Base-by-base conservation (phyloP, 1,140 invertebrate genomes). In the Brachionus calyciflorus region DNA sequence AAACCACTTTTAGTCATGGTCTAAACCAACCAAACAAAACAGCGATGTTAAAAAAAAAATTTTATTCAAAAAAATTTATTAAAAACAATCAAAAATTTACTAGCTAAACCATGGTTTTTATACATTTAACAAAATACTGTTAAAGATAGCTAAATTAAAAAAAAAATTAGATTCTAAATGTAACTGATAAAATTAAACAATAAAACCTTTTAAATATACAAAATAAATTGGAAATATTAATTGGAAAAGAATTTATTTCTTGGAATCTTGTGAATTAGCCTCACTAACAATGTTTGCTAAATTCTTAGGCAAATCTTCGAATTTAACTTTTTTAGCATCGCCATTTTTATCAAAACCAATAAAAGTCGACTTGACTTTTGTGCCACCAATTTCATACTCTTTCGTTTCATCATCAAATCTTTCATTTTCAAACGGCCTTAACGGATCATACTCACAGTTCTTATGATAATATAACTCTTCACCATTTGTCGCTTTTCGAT, bases 391-490 rank as follows among this genome's bases (percentile, higher is more conserved):
- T 44, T 40, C 24, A 30, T 44, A 55, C 30, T 76, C 73, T 40
- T 57, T 26, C 17, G 30, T 76, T 41, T 76, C 73, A n/a, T 24
- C 19, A 14, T 55, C 49, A 28, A 57, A 60, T 9, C 37, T 30
- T 60, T 28, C 46, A 6, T 21, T 51, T 24, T 49, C 46, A 51
- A 19, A 17, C 41, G 69, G 69, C 51, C 69, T 33, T 28, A 73
- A 73, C 14, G 44, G 44, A 73, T 73, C 69, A 55, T 73, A 73
- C 24, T 73, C 51, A 19, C 69, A 73, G 24, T 73, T 73, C 12
- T 37, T 33, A 24, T 73, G 69, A 51, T 73, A n/a, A 55, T 51
- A 73, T 3, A 51, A 19, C 30, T 44, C 21, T 24, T 73, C 21
- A 21, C 51, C 69, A 49, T 73, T 73, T 0, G 46, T 55, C 9